Conservation (phyloP, 2,888 invertebrate species). For the Aleiodes alternator region DNA sequence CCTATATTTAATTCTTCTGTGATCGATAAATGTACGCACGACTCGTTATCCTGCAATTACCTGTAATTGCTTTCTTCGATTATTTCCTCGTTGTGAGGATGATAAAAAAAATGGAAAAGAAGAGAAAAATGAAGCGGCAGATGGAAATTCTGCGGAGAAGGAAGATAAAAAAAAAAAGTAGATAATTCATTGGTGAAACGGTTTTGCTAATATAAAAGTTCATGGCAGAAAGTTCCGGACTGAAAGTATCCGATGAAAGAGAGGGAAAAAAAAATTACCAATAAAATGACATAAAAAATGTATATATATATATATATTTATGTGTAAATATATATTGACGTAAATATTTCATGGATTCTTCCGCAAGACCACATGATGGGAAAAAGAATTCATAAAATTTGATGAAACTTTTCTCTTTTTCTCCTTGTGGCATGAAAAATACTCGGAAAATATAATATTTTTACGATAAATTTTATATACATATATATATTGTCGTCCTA, state of each 20-base stretch:
- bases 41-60: conserved; percentile 61
- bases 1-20: no score
- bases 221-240: no score
- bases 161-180: conserved; percentile 39
- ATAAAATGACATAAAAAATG: conserved; percentile 22
- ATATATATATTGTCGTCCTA: no score
- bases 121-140: no score
- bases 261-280: conserved; percentile 21
- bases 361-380: not conserved
- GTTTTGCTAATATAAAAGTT: no score
- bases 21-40: conserved; percentile 5
- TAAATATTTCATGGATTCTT: conserved; percentile 25
- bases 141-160: no score
- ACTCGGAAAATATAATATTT: conserved; percentile 7
- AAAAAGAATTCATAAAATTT: conserved; percentile 5
- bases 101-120: not conserved
- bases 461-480: conserved; percentile 3
- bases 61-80: conserved; percentile 72
- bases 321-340: no score
- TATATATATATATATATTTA: no score
- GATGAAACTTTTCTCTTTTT: not conserved
- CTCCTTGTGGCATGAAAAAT: not conserved
- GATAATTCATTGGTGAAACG: no score
- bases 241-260: not conserved
- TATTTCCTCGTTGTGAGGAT: conserved; percentile 48